These are phyloP conservation scores for Spea hammondii DNA, from an alignment of 2,797 vertebrate genomes.

Conservation along the genomic window DNA sequence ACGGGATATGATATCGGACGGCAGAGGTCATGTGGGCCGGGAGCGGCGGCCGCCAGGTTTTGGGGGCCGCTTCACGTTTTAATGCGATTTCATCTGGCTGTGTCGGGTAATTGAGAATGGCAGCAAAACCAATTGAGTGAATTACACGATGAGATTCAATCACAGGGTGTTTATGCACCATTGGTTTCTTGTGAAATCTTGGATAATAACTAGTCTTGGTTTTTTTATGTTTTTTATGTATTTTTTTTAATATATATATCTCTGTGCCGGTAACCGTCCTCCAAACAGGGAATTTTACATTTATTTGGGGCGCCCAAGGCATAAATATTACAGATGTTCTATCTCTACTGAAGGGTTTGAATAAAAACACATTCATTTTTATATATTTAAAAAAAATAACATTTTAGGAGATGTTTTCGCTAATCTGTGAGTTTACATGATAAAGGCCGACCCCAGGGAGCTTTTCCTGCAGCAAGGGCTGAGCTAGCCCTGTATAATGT, in stretches of 20 bases:
- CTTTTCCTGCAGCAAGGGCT: too few relatives aligned
- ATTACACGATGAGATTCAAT: slow-evolving; percentile 32
- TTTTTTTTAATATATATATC: neutral
- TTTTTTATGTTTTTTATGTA: slow-evolving; percentile 27
- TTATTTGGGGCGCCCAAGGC: too few relatives aligned
- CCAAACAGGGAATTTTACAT: too few relatives aligned
- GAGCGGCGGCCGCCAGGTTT: neutral
- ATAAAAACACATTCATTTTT: too few relatives aligned
- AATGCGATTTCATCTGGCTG: slow-evolving; percentile 21
- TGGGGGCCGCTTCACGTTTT: neutral
- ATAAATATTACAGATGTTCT: too few relatives aligned
- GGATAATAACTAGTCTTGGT: slow-evolving; percentile 13
- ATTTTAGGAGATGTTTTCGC: too few relatives aligned
- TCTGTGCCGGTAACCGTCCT: too few relatives aligned
- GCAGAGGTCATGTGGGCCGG: slow-evolving; percentile 17
- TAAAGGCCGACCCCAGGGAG: too few relatives aligned
- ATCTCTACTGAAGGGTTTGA: too few relatives aligned
- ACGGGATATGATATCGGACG: neutral
- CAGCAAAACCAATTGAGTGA: slow-evolving; percentile 47
- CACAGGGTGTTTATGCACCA: slow-evolving; percentile 33
- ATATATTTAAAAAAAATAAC: too few relatives aligned
- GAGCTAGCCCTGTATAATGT: too few relatives aligned
- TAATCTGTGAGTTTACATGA: too few relatives aligned
- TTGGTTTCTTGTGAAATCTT: slow-evolving; percentile 21
- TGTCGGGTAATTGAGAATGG: slow-evolving; percentile 39